Base-by-base conservation (phyloP, 2,797 vertebrate species). In the Emydoidea blandingii region DNA sequence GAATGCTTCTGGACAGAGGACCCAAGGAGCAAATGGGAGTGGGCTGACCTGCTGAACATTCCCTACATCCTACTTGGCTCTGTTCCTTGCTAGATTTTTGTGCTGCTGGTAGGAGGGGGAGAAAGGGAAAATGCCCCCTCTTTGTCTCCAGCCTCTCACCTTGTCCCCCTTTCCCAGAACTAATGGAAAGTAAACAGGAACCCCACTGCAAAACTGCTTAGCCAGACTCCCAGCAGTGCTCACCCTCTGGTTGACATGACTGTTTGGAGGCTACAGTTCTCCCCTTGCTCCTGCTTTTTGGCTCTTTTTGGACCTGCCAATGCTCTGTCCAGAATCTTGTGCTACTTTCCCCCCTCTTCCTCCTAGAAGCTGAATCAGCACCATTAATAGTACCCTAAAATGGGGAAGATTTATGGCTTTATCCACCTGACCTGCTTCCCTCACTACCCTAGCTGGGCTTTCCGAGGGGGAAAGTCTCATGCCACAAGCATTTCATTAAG, bases 241-340 rank as follows among this genome's bases (percentile, higher is more conserved):
- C 14, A 4, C 18, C 4, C 15, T 1, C 16, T 62, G 31, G 34
- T 7, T 19, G 62, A 65, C 6, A 8, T 19, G 16, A 8, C 4
- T 65, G 16, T 7, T 4, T n/a, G 16, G 34, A 65, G 15, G n/a
- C 19, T 72, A 12, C 19, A 21, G 65, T 41, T 41, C n/a, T 65
- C n/a, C 65, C 19, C 65, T 72, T 72, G 62, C 62, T 18, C 31
- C n/a, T 41, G 9, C 18, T 21, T 21, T 16, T 8, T 68, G 9
- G 34, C 9, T 68, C 19, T n/a, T n/a, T 41, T 23, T 37, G 59
- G 59, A 72, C 37, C 68, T 72, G 37, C n/a, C 65, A 12, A 10
- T 65, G 16, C 62, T 65, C 62, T 57, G 25, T n/a, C 62, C 34
- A n/a, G 62, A 65, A 19, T 65, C 62, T 18, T 59, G 62, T n/a